Percentiles rank a stretch among this genome's conserved stretches.
These are phyloP conservation scores for Spisula subtruncata DNA, from an alignment of 2,888 invertebrate genomes.

Conservation along the genomic window DNA sequence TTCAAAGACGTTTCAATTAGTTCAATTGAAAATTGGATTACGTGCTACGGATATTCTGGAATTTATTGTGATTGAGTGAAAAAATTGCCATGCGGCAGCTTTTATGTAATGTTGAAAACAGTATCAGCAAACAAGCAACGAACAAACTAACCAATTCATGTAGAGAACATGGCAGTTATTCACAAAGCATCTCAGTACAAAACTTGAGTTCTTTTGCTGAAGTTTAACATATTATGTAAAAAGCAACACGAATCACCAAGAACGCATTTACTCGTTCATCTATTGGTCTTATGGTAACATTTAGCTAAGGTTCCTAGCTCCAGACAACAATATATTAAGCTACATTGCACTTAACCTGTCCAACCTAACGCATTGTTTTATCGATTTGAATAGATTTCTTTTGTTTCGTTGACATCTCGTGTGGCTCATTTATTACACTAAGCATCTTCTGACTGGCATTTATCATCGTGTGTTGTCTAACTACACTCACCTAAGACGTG, in stretches of 20 bases:
- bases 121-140: too few relatives aligned
- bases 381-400: slow-evolving; percentile 9
- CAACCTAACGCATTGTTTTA: background rate
- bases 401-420: background rate
- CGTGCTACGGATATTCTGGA: too few relatives aligned
- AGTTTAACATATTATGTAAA: background rate
- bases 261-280: slow-evolving; percentile 3
- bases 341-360: slow-evolving; percentile 11
- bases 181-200: too few relatives aligned
- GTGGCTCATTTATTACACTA: background rate
- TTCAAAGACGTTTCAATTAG: too few relatives aligned
- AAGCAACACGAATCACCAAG: background rate
- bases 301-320: background rate
- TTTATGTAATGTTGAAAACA: too few relatives aligned
- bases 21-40: too few relatives aligned
- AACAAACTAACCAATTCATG: too few relatives aligned
- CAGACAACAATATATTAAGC: background rate
- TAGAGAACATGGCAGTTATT: too few relatives aligned
- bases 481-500: background rate
- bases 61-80: too few relatives aligned
- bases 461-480: background rate
- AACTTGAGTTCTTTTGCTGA: too few relatives aligned
- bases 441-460: background rate
- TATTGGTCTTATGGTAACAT: background rate
- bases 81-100: too few relatives aligned